Evolutionary conservation across 2,797 vertebrate species (phyloP).

Genomic region (Anguilla megastoma): DNA sequence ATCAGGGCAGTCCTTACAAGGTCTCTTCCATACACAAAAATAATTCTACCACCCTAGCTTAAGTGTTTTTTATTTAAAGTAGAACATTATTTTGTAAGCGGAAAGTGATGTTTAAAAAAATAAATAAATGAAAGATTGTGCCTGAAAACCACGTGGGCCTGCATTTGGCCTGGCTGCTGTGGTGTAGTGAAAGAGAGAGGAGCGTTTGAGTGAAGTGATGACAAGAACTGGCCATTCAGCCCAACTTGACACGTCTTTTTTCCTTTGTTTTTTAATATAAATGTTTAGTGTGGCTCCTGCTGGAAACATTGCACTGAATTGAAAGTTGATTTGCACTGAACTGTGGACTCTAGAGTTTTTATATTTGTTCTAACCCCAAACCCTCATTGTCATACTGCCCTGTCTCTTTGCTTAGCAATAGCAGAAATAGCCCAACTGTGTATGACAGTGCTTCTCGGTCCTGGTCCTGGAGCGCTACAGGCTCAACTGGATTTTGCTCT

Average conservation of each 20-base stretch:
- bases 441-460: background rate
- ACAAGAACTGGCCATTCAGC: no score
- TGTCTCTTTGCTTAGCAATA: no score
- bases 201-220: no score
- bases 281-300: background rate
- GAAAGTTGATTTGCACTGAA: background rate
- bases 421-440: background rate
- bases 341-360: background rate
- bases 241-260: no score
- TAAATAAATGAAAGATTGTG: no score
- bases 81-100: background rate
- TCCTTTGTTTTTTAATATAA: no score
- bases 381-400: background rate
- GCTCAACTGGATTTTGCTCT: no score
- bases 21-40: no score
- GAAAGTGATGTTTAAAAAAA: background rate
- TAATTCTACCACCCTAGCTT: background rate
- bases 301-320: background rate
- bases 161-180: no score
- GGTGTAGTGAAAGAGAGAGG: no score
- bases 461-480: background rate
- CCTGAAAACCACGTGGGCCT: no score
- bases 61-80: background rate
- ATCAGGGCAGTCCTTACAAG: background rate
- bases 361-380: background rate